phyloP scores from a whole-genome alignment of 2,797 vertebrate genomes.

The Lepilemur ruficaudatus region DNA sequence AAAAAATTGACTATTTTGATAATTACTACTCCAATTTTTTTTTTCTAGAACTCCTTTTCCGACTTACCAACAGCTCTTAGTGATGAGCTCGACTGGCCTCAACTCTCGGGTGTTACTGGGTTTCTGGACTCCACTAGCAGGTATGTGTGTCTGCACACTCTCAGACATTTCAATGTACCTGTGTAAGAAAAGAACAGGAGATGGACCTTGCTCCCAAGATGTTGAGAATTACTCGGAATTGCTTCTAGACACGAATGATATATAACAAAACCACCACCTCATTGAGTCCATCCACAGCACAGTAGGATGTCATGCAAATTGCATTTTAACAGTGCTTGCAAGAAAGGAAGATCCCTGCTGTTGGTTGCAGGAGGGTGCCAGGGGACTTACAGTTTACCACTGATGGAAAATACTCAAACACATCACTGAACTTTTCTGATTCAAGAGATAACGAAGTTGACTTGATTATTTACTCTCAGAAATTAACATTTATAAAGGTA shows the following conservation, averaged over 20 bases:
- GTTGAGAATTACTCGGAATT: background rate
- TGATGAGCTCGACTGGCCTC: conserved; percentile 86
- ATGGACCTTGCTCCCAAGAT: background rate
- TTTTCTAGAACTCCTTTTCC: conserved; percentile 82
- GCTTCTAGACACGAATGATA: background rate
- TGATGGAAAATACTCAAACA: background rate
- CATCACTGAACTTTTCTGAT: background rate
- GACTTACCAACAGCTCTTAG: conserved; percentile 80
- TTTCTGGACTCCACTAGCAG: conserved; percentile 83
- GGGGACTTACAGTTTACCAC: background rate
- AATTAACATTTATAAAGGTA: background rate
- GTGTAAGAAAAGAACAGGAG: background rate
- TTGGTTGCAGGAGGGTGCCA: too few relatives aligned
- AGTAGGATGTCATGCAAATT: background rate
- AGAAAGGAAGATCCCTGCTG: background rate
- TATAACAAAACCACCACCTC: background rate
- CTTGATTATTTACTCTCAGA: background rate
- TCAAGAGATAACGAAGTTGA: background rate
- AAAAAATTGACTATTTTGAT: background rate
- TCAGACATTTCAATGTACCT: background rate
- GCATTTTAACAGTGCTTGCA: background rate
- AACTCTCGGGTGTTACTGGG: conserved; percentile 85
- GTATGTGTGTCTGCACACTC: conserved; percentile 69
- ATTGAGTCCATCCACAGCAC: fast-evolving
- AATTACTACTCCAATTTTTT: background rate